Evolutionary conservation across 2,888 invertebrate genomes (phyloP).

Genomic region (Bedellia somnulentella): DNA sequence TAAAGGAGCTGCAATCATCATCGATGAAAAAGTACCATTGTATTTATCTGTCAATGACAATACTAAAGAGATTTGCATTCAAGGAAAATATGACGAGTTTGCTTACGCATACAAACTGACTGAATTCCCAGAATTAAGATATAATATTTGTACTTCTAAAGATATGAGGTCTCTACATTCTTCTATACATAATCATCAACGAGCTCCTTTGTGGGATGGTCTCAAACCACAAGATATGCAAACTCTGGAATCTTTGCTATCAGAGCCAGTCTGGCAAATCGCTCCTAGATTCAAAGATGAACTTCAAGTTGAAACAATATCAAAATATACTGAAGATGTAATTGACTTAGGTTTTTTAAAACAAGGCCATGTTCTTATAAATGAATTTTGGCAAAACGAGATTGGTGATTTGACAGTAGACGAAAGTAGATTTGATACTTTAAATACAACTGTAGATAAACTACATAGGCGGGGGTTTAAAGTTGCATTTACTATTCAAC

Average conservation of each 20-base stretch:
- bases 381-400: slow-evolving; percentile 82
- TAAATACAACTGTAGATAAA: slow-evolving; percentile 77
- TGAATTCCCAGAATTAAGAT: slow-evolving; percentile 72
- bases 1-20: slow-evolving; percentile 77
- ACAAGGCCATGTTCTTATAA: slow-evolving; percentile 77
- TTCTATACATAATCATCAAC: slow-evolving; percentile 70
- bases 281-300: slow-evolving; percentile 68
- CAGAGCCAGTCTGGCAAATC: slow-evolving; percentile 87
- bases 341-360: slow-evolving; percentile 76
- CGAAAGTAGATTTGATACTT: slow-evolving; percentile 71
- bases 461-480: slow-evolving; percentile 83
- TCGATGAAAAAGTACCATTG: slow-evolving; percentile 77
- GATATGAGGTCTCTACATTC: slow-evolving; percentile 80
- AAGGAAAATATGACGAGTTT: slow-evolving; percentile 78
- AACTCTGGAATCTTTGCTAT: slow-evolving; percentile 72
- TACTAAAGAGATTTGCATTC: slow-evolving; percentile 70
- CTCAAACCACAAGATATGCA: slow-evolving; percentile 75
- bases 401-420: slow-evolving; percentile 89
- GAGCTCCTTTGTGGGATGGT: slow-evolving; percentile 77
- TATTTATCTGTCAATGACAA: slow-evolving; percentile 74
- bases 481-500: slow-evolving; percentile 86
- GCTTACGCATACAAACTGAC: slow-evolving; percentile 74
- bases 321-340: slow-evolving; percentile 82
- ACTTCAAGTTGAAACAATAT: slow-evolving; percentile 70
- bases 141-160: slow-evolving; percentile 80